Evolutionary conservation across 37 sponge, comb jelly and placozoan species (phyloP).

Genomic region (Hexactinellida sp.): DNA sequence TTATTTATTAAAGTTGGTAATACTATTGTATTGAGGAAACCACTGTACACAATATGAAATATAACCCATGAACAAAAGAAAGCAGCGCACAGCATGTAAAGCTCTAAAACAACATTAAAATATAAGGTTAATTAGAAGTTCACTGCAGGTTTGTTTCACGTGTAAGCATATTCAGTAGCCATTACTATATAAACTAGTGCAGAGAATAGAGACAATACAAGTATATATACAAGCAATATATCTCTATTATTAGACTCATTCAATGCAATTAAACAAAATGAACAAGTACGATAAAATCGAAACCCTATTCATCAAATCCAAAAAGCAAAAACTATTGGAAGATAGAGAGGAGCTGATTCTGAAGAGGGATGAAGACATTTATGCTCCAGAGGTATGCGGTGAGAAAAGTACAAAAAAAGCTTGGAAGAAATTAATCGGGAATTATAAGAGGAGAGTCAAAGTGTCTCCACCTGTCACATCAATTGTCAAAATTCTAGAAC

Average conservation of each 20-base stretch:
- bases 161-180: neutral
- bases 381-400: neutral
- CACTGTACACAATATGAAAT: too few species aligned
- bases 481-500: neutral
- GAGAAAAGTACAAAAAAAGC: neutral
- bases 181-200: neutral
- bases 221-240: neutral
- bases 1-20: too few species aligned
- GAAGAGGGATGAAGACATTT: neutral
- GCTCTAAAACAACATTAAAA: too few species aligned
- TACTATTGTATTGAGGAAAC: too few species aligned
- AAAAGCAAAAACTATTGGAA: neutral
- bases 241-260: neutral
- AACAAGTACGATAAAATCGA: constrained; percentile 15
- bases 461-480: constrained; percentile 3
- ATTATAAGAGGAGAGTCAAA: constrained; percentile 9
- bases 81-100: too few species aligned
- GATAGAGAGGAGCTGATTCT: neutral
- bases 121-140: too few species aligned
- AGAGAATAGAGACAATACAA: neutral
- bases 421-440: constrained; percentile 1
- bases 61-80: too few species aligned
- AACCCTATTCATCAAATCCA: neutral
- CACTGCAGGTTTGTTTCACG: too few species aligned
- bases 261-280: neutral